Base-by-base conservation (phyloP, 2,888 invertebrate species). In the Octodonta nipae region DNA sequence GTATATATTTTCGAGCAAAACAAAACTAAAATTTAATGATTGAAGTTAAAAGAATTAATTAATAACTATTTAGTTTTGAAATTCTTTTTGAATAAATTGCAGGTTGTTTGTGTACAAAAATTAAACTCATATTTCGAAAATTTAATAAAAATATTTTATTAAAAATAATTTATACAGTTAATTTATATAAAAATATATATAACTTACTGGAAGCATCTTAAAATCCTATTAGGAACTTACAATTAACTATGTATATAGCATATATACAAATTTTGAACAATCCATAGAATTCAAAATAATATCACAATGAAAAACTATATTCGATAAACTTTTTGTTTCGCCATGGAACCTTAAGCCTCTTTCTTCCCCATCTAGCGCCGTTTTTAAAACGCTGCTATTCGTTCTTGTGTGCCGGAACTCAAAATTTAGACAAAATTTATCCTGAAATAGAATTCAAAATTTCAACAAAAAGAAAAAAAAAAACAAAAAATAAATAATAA, bases 171-270 rank as follows among this genome's bases (percentile, higher is more conserved):
- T 46, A 45, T 43, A 46, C 34, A 47, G 40, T 30, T 43, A 41
- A 41, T 40, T 45, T 22, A 22, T 22, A 22, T 22, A 22, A 22
- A 45, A 45, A 33, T 39, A 41, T 36, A 39, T 32, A 32, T 34
- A 36, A 33, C 37, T 42, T 37, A 44, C 36, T 37, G 36, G 37
- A 45, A 44, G 36, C 35, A 37, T 36, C 46, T 49, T 46, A 45
- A 32, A 39, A 28, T 36, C 35, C 46, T 50, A 47, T 31, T 50
- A 50, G 50, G 50, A 50, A 50, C 50, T 50, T 47, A 48, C 38
- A 43, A 47, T 43, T 43, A 45, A 34, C 39, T 40, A 32, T 35
- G 26, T 43, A 43, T 43, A 45, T 33, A 38, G 28, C 36, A 41
- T 40, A 14, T 34, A 28, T 42, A 45, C 43, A 45, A 30, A 28